These are phyloP conservation scores for Ceratitis capitata DNA, from an alignment of 1,140 invertebrate genomes.

Conservation along the genomic window DNA sequence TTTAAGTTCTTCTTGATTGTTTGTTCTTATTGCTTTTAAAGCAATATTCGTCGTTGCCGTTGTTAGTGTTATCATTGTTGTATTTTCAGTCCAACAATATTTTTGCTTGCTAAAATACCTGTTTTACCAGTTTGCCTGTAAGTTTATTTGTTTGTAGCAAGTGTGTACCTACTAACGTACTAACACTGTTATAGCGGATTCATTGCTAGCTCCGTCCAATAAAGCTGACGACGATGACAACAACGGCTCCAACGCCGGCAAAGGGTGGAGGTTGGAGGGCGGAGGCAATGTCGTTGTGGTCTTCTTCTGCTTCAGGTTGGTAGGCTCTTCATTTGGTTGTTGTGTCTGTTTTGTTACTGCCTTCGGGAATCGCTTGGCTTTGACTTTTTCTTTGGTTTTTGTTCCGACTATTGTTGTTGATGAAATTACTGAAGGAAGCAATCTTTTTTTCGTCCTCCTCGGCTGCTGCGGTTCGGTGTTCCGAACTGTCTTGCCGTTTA, in stretches of 20 bases:
- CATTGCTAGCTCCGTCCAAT: conserved; percentile 13
- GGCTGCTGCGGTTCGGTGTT: background rate
- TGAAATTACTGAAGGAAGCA: conserved; percentile 15
- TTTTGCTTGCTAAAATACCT: conserved; percentile 53
- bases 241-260: background rate
- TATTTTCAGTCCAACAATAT: background rate
- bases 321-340: background rate
- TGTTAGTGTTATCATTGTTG: conserved; percentile 29
- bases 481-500: background rate
- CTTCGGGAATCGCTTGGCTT: background rate
- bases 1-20: conserved; percentile 4
- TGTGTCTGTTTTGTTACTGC: background rate
- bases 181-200: conserved; percentile 65
- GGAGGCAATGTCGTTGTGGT: conserved; percentile 29
- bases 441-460: background rate
- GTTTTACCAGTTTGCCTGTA: conserved; percentile 62
- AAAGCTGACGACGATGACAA: background rate
- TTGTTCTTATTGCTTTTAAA: conserved; percentile 32
- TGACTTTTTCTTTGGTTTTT: background rate
- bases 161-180: conserved; percentile 64
- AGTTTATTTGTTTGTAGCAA: conserved; percentile 45
- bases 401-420: conserved; percentile 19
- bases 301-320: background rate
- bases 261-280: too few species aligned
- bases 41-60: background rate